Percentiles rank a stretch among this genome's conserved stretches.
Conservation (phyloP, 2,888 invertebrate genomes). For the Exocentrus adspersus region DNA sequence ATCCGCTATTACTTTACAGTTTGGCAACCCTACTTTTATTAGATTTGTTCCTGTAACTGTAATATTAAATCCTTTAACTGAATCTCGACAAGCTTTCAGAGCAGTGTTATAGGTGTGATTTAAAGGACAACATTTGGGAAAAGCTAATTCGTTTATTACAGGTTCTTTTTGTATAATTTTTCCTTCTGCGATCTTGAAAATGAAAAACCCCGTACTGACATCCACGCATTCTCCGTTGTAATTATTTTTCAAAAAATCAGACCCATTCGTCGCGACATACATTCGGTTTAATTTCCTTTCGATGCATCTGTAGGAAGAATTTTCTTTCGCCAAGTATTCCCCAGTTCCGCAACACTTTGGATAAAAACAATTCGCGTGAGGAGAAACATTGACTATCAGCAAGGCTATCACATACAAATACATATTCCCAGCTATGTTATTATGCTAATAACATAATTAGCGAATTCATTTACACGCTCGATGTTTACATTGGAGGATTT, state of each 20-base stretch:
- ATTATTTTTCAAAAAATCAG: constrained; percentile 6
- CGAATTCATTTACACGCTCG: background rate
- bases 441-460: background rate
- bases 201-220: constrained; percentile 8
- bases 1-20: constrained; percentile 50
- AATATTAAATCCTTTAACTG: constrained; percentile 3
- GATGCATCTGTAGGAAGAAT: constrained; percentile 11
- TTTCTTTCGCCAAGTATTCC: background rate
- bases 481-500: background rate
- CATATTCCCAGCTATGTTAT: background rate
- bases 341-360: background rate
- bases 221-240: constrained; percentile 26
- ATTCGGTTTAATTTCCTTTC: constrained; percentile 20
- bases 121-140: constrained; percentile 55
- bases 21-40: constrained; percentile 48
- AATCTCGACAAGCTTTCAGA: constrained; percentile 45
- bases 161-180: background rate
- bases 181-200: constrained; percentile 14
- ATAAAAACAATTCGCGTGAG: background rate
- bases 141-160: constrained; percentile 23
- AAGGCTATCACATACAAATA: background rate
- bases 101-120: constrained; percentile 43
- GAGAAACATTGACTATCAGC: background rate
- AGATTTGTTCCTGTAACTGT: constrained; percentile 41
- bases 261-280: constrained; percentile 27